Evolutionary conservation across 2,113 vertebrate species (phyloP).

Genomic region (Lycaon pictus): DNA sequence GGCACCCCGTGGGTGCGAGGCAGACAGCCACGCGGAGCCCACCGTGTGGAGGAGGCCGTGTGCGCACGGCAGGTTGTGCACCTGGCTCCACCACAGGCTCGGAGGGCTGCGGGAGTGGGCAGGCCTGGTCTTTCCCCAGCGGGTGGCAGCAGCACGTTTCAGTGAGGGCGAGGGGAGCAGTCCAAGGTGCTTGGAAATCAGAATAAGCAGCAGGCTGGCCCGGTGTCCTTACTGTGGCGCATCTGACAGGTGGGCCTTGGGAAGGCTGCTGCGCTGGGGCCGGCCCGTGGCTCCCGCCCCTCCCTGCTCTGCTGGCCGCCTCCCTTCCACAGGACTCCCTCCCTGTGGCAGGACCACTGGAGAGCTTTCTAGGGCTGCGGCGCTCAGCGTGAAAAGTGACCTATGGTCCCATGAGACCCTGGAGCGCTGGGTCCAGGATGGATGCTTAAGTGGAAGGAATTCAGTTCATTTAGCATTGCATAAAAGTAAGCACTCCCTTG

Average conservation of each 20-base stretch:
- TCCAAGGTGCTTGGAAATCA: neutral
- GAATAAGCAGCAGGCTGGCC: rapidly evolving
- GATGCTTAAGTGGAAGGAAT: neutral
- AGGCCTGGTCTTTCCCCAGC: neutral
- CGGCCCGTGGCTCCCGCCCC: rapidly evolving
- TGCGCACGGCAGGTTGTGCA: neutral
- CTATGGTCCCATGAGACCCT: neutral
- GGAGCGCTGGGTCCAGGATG: rapidly evolving
- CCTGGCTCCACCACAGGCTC: neutral
- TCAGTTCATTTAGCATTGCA: rapidly evolving
- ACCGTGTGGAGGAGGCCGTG: neutral
- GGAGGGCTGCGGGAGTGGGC: neutral
- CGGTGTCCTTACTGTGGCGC: rapidly evolving
- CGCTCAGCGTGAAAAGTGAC: neutral
- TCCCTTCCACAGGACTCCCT: neutral
- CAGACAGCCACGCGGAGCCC: too few relatives aligned
- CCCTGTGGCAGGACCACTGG: rapidly evolving
- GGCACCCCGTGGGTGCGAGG: neutral
- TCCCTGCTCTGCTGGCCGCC: rapidly evolving
- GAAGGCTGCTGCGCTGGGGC: neutral
- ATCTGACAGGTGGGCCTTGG: rapidly evolving
- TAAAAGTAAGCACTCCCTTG: rapidly evolving
- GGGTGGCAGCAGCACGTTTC: rapidly evolving
- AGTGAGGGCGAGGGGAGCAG: neutral
- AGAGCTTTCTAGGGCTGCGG: neutral